Conservation (phyloP, 2,113 vertebrate genomes). For the Nipponia nippon region DNA sequence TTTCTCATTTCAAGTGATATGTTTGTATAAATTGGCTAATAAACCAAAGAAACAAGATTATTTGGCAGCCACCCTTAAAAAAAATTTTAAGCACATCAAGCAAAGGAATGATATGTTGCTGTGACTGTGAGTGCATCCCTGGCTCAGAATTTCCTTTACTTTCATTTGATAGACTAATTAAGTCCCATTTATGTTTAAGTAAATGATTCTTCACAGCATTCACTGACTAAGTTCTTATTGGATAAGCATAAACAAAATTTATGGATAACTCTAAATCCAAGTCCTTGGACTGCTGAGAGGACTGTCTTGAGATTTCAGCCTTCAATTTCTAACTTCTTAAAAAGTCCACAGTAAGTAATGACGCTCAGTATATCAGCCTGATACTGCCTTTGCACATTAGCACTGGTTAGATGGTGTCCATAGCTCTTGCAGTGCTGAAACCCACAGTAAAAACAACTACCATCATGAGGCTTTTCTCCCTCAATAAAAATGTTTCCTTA, state of each 20-base stretch:
- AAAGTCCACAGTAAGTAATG: constrained; percentile 50
- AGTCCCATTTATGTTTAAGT: constrained; percentile 24
- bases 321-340: constrained; percentile 36
- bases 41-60: constrained; percentile 32
- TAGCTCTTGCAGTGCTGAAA: constrained; percentile 30
- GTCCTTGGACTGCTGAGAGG: constrained; percentile 30
- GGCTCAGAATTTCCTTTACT: not conserved
- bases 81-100: constrained; percentile 1
- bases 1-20: not conserved
- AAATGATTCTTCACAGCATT: not conserved
- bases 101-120: not conserved
- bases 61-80: not conserved
- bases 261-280: not conserved
- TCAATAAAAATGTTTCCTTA: not conserved
- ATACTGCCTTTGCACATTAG: constrained; percentile 23
- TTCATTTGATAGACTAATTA: constrained; percentile 42
- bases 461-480: constrained; percentile 8
- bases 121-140: not conserved
- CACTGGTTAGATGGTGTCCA: not conserved
- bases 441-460: not conserved
- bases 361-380: constrained; percentile 37
- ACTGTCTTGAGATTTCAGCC: constrained; percentile 39
- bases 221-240: not conserved
- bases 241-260: constrained; percentile 43
- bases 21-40: not conserved